Conservation (phyloP, 2,888 invertebrate genomes). For the Gasteruption jaculator region DNA sequence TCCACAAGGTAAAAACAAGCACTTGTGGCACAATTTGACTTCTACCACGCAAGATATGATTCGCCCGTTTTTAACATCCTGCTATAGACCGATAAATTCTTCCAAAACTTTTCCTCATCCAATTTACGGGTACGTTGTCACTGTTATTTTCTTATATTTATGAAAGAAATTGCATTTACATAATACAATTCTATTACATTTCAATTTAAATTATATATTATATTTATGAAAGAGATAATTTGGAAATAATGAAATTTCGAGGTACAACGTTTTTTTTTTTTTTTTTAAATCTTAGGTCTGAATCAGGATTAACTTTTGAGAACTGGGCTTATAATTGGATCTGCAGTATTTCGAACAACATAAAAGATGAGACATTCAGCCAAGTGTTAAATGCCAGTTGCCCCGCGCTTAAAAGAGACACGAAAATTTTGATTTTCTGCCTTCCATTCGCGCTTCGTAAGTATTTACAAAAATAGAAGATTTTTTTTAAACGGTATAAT, state of each 20-base stretch:
- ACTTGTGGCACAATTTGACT: constrained; percentile 69
- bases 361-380: constrained; percentile 59
- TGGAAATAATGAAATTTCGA: constrained; percentile 5
- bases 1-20: constrained; percentile 59
- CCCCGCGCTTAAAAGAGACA: constrained; percentile 71
- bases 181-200: constrained; percentile 1
- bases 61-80: constrained; percentile 70
- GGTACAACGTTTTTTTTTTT: neutral
- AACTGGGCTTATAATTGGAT: constrained; percentile 79
- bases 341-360: constrained; percentile 62
- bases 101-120: constrained; percentile 41
- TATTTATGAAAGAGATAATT: neutral
- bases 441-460: constrained; percentile 66
- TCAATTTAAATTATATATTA: neutral
- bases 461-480: constrained; percentile 22
- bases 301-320: constrained; percentile 64
- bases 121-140: constrained; percentile 44
- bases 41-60: constrained; percentile 72
- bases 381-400: constrained; percentile 66
- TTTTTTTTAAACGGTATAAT: neutral
- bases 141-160: neutral
- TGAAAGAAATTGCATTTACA: neutral
- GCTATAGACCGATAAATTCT: constrained; percentile 41
- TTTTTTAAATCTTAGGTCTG: constrained; percentile 54
- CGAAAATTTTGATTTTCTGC: constrained; percentile 67